Conservation (phyloP, 2,888 invertebrate genomes). For the Eupithecia inturbata region DNA sequence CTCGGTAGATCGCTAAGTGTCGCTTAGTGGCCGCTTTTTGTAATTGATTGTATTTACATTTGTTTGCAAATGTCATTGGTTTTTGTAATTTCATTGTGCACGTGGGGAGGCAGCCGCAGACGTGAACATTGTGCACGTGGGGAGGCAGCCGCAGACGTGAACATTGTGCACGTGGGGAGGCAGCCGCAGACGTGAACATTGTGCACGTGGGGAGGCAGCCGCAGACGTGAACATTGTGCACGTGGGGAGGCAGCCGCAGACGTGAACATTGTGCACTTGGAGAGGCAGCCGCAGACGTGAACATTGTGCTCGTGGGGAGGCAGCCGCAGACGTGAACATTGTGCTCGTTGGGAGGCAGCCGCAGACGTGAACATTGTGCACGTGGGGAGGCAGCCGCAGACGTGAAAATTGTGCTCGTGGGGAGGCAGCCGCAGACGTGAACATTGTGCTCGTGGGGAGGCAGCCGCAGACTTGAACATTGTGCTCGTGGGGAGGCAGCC, state of each 20-base stretch:
- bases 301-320: slow-evolving; percentile 29
- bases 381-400: slow-evolving; percentile 22
- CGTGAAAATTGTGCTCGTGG: slow-evolving; percentile 32
- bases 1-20: slow-evolving; percentile 52
- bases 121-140: slow-evolving; percentile 29
- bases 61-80: slow-evolving; percentile 40
- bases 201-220: slow-evolving; percentile 28
- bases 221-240: slow-evolving; percentile 16
- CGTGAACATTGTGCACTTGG: slow-evolving; percentile 30
- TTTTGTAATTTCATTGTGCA: slow-evolving; percentile 27
- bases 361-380: slow-evolving; percentile 16
- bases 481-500: slow-evolving; percentile 28
- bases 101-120: slow-evolving; percentile 22
- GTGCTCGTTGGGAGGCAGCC: slow-evolving; percentile 27
- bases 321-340: neutral
- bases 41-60: slow-evolving; percentile 48
- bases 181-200: neutral
- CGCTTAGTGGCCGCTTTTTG: slow-evolving; percentile 53
- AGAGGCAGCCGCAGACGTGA: neutral
- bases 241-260: slow-evolving; percentile 22
- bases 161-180: slow-evolving; percentile 29
- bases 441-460: slow-evolving; percentile 29
- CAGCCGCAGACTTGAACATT: neutral
- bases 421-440: neutral
- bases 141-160: slow-evolving; percentile 2